Percentiles rank a stretch among this genome's conserved stretches.
Conservation (phyloP, 2,888 invertebrate species). For the Panorpa germanica region DNA sequence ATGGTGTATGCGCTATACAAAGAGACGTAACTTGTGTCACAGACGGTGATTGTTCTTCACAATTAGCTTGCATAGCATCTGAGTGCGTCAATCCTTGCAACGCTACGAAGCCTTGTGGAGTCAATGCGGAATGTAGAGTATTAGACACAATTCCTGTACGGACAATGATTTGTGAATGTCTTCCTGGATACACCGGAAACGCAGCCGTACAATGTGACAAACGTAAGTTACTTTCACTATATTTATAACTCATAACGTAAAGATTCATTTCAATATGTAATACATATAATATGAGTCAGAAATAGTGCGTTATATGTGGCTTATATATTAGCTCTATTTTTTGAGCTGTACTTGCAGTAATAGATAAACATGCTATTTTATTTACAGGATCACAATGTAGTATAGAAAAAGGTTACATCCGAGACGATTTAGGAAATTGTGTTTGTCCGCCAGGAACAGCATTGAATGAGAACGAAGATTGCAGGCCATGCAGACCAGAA, state of each 20-base stretch:
- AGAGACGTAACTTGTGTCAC: slow-evolving; percentile 45
- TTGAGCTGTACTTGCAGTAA: not conserved
- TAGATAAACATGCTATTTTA: slow-evolving; percentile 10
- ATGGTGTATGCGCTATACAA: slow-evolving; percentile 37
- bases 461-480: slow-evolving; percentile 56
- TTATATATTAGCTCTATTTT: slow-evolving; percentile 1
- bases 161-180: slow-evolving; percentile 77
- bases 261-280: not conserved
- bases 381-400: slow-evolving; percentile 37
- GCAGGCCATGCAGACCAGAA: slow-evolving; percentile 49
- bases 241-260: too few species aligned
- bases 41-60: slow-evolving; percentile 67
- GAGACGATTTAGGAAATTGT: slow-evolving; percentile 41
- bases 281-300: too few species aligned
- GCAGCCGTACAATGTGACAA: slow-evolving; percentile 67
- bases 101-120: slow-evolving; percentile 60
- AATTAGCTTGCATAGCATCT: slow-evolving; percentile 63
- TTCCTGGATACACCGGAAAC: slow-evolving; percentile 72
- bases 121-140: slow-evolving; percentile 59
- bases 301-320: too few species aligned
- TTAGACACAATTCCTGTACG: slow-evolving; percentile 66
- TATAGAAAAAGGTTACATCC: slow-evolving; percentile 45
- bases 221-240: slow-evolving; percentile 36
- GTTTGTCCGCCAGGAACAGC: slow-evolving; percentile 62
- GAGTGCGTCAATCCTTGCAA: slow-evolving; percentile 72